Base-by-base conservation (phyloP, 2,888 invertebrate genomes). In the Leucophora obtusa region DNA sequence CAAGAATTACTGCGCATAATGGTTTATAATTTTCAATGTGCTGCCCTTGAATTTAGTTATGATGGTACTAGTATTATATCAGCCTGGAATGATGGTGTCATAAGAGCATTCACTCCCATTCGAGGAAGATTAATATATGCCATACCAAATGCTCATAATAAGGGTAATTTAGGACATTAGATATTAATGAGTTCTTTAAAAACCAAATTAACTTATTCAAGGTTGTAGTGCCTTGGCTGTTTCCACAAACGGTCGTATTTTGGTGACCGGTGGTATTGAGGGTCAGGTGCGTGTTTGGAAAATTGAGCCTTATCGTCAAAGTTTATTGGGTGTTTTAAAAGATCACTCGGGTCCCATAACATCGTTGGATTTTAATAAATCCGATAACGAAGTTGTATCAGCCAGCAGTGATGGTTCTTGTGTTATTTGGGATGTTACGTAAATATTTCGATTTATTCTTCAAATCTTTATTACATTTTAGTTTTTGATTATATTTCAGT, bases 361-460 rank as follows among this genome's bases (percentile, higher is more conserved):
- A 0, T 94, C 95, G 24, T 93, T 98, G 83, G 93, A 95, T 83
- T 93, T 97, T 73, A 95, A 95, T 33, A 92, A 93, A 78, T 93
- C 94, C 85, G 94, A 96, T 86, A 93, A 92, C 0, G 96, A 96
- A 89, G 96, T 97, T 0, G 95, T 97, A 15, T 97, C 97, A 86
- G 95, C 97, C 0, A 96, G 97, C 56, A 95, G 95, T 0, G 98
- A 98, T 90, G 98, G 98, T 11, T 96, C 97, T 4, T 96, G 96
- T 87, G 96, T 98, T 83, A 94, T 98, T 82, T 98, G 98, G 98
- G 96, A 97, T 87, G 91, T 98, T 18, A 90, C 93, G 96, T 96
- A 88, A 65, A n/a, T 56, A 5, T 11, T 51, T 51, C 28, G 28
- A 7, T 7, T 47, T 9, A n/a, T 33, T 51, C 60, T 56, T 21